phyloP scores from a whole-genome alignment of 2,888 invertebrate genomes.

The Acleris sparsana region DNA sequence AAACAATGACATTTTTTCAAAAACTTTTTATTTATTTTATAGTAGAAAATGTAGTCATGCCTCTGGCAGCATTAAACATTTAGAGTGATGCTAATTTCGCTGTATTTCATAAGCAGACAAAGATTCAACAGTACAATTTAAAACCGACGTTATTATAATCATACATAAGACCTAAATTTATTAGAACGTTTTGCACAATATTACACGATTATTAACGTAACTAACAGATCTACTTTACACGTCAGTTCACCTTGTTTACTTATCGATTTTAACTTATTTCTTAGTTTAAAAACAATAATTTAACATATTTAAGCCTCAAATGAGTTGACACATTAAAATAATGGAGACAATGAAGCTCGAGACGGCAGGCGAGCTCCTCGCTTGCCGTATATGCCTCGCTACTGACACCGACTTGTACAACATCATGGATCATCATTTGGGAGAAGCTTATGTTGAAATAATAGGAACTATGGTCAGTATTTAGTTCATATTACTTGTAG shows the following conservation, averaged over 20 bases:
- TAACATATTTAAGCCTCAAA: constrained; percentile 2
- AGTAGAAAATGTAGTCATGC: not conserved
- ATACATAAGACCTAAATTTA: not conserved
- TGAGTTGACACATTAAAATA: constrained; percentile 14
- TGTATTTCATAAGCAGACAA: not conserved
- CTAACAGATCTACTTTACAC: not conserved
- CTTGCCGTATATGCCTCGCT: constrained; percentile 27
- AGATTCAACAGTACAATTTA: too few species aligned
- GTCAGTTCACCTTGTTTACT: constrained; percentile 27
- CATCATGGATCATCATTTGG: constrained; percentile 12
- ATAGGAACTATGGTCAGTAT: constrained; percentile 21
- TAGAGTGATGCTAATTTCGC: not conserved
- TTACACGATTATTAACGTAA: not conserved
- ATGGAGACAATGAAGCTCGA: constrained; percentile 20
- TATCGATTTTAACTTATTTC: constrained; percentile 30
- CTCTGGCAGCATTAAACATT: constrained; percentile 4
- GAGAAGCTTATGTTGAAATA: constrained; percentile 27
- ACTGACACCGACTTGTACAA: constrained; percentile 13
- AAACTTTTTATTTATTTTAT: not conserved
- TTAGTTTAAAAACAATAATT: constrained; percentile 10
- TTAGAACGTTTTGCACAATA: not conserved
- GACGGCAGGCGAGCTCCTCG: constrained; percentile 11
- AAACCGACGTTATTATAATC: not conserved
- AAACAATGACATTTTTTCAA: not conserved
- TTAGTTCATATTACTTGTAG: not conserved